phyloP scores from a whole-genome alignment of 2,113 vertebrate species.

The Aphyosemion australe region DNA sequence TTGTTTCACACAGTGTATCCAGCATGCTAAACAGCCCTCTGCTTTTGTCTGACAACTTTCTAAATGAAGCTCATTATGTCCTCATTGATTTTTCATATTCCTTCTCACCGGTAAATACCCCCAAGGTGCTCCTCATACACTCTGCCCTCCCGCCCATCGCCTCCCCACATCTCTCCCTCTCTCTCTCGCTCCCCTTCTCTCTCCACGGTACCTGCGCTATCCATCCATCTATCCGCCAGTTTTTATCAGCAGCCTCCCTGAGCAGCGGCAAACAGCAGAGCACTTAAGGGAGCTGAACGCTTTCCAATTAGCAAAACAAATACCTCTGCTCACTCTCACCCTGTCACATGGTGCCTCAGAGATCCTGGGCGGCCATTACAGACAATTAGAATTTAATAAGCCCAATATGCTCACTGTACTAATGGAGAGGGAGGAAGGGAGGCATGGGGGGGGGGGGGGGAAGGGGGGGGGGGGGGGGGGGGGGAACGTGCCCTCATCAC shows the following conservation, averaged over 20 bases:
- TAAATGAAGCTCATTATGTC: conserved; percentile 78
- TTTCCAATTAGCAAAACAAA: conserved; percentile 80
- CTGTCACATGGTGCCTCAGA: conserved; percentile 64
- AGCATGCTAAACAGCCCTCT: conserved; percentile 58
- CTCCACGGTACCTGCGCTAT: conserved; percentile 36
- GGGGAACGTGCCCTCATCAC: conserved; percentile 35
- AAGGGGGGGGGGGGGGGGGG: background rate
- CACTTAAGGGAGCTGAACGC: conserved; percentile 70
- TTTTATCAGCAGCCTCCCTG: conserved; percentile 54
- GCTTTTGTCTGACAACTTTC: conserved; percentile 69
- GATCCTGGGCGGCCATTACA: conserved; percentile 67
- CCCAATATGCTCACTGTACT: conserved; percentile 74
- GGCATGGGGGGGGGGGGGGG: conserved; percentile 30
- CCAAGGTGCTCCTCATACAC: conserved; percentile 70
- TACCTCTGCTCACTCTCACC: conserved; percentile 65
- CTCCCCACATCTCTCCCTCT: background rate
- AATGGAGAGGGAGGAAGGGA: conserved; percentile 58
- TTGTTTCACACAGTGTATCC: conserved; percentile 47
- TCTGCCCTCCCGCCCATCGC: conserved; percentile 7
- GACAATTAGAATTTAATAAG: conserved; percentile 78
- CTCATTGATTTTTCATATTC: conserved; percentile 80
- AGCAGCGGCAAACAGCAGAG: conserved; percentile 55
- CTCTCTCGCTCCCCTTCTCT: background rate
- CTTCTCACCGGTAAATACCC: conserved; percentile 71
- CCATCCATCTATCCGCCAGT: conserved; percentile 24